Evolutionary conservation across 1,140 invertebrate genomes (phyloP).

Genomic region (Belonocnema kinseyi): DNA sequence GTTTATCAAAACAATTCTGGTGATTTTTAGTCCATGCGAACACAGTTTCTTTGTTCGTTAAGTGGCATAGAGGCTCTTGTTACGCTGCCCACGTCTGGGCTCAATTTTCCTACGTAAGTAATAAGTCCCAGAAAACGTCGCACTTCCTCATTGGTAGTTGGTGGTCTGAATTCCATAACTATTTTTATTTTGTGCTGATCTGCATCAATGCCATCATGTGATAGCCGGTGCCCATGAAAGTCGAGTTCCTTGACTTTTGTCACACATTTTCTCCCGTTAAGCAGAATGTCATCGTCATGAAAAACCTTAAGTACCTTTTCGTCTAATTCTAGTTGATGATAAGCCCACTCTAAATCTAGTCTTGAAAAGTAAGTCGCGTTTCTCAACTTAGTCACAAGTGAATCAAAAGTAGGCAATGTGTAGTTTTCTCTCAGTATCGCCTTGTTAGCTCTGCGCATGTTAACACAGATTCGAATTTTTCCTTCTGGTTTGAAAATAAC

Average conservation of each 20-base stretch:
- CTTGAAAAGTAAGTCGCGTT: conserved; percentile 54
- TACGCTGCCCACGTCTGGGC: no score
- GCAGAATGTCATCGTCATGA: neutral
- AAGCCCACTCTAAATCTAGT: conserved; percentile 56
- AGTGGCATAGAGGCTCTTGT: no score
- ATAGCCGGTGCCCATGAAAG: conserved; percentile 56
- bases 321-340: conserved; percentile 58
- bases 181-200: conserved; percentile 48
- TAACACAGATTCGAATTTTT: conserved; percentile 58
- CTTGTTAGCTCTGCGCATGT: conserved; percentile 53
- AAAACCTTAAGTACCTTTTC: neutral
- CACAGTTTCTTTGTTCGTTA: no score
- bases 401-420: conserved; percentile 54
- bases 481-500: conserved; percentile 31
- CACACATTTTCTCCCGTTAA: conserved; percentile 33
- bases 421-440: conserved; percentile 58
- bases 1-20: conserved; percentile 6
- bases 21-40: no score
- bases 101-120: conserved; percentile 58
- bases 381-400: conserved; percentile 47
- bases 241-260: conserved; percentile 49
- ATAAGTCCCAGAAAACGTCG: conserved; percentile 63
- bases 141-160: conserved; percentile 52
- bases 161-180: conserved; percentile 45
- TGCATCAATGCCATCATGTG: conserved; percentile 46